Evolutionary conservation across 2,113 vertebrate species (phyloP).

Genomic region (Thermophis baileyi): DNA sequence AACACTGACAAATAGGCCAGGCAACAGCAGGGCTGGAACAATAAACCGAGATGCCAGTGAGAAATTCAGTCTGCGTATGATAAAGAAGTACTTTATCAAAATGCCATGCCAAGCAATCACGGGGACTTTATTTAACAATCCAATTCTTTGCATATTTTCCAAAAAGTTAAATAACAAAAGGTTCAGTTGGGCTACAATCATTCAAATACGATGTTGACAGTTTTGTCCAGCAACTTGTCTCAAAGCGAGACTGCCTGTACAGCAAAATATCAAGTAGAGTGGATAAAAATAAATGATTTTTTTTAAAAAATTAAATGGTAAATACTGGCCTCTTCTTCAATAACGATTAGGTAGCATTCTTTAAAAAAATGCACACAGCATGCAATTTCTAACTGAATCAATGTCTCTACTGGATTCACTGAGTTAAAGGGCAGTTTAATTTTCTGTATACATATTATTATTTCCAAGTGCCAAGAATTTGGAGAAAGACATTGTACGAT

Average conservation of each 20-base stretch:
- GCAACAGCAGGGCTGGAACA: neutral
- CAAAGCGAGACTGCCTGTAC: neutral
- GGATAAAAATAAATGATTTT: neutral
- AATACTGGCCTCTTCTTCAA: neutral
- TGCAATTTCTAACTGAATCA: neutral
- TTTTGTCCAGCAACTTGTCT: neutral
- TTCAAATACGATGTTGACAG: neutral
- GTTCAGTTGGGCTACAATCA: neutral
- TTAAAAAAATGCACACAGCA: neutral
- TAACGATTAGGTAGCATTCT: neutral
- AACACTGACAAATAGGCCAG: neutral
- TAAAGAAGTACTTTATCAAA: neutral
- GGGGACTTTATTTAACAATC: neutral
- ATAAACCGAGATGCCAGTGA: rapidly evolving
- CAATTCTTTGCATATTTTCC: neutral
- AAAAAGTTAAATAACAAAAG: neutral
- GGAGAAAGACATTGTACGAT: neutral
- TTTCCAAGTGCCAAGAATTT: neutral
- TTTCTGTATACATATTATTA: neutral
- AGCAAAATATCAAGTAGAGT: neutral
- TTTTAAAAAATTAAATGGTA: neutral
- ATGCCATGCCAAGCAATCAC: neutral
- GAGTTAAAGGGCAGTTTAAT: neutral
- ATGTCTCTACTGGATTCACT: neutral
- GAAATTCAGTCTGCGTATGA: neutral